These are phyloP conservation scores for Anaspis maculata DNA, from an alignment of 2,888 invertebrate species.

Conservation along the genomic window DNA sequence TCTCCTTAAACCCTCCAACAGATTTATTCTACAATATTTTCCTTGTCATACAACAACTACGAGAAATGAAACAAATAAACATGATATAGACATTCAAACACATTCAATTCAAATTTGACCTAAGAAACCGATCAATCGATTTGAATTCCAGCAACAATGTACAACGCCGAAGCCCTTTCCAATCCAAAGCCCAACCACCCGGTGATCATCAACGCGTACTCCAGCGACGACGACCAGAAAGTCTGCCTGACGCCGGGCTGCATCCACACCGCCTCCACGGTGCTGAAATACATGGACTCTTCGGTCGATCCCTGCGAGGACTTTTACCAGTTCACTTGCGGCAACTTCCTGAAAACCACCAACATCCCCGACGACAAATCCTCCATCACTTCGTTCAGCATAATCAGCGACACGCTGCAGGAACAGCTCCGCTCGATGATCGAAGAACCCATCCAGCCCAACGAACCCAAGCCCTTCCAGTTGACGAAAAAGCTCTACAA, in stretches of 20 bases:
- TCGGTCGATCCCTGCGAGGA: constrained; percentile 72
- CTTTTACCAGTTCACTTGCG: constrained; percentile 75
- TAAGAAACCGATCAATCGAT: background rate
- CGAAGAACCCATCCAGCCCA: constrained; percentile 52
- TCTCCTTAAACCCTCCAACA: too few relatives aligned
- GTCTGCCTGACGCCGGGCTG: constrained; percentile 71
- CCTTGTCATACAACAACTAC: too few relatives aligned
- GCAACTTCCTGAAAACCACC: constrained; percentile 61
- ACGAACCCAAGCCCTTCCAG: constrained; percentile 62
- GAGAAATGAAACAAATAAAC: too few relatives aligned
- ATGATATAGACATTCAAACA: too few relatives aligned
- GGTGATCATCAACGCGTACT: constrained; percentile 19
- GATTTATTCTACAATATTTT: too few relatives aligned
- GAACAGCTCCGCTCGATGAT: constrained; percentile 64
- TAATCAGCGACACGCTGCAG: constrained; percentile 65
- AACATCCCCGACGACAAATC: constrained; percentile 77
- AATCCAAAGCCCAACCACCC: constrained; percentile 19
- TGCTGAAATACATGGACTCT: constrained; percentile 63
- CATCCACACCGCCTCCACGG: constrained; percentile 68
- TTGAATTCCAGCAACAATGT: constrained; percentile 23
- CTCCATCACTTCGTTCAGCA: constrained; percentile 66
- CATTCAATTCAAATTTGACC: too few relatives aligned
- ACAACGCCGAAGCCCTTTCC: constrained; percentile 30
- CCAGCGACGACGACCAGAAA: constrained; percentile 30
- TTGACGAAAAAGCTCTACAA: constrained; percentile 76